These are phyloP conservation scores for Hirtodrosophila histrioides DNA, from an alignment of 2,888 invertebrate species.

Conservation along the genomic window DNA sequence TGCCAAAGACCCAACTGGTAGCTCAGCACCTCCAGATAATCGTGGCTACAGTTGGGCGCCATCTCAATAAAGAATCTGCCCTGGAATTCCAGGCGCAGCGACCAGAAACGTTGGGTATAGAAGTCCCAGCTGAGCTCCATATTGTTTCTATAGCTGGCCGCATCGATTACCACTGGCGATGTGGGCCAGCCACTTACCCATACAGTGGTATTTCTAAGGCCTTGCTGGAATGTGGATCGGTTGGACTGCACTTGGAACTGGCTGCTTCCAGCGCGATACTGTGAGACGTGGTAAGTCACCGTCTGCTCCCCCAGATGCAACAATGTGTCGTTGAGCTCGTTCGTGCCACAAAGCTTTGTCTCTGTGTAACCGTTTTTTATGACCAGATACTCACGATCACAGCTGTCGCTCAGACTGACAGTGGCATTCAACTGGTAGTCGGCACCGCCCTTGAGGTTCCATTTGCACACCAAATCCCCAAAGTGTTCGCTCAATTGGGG, in stretches of 20 bases:
- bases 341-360: slow-evolving; percentile 83
- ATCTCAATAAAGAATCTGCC: slow-evolving; percentile 91
- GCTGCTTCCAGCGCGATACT: slow-evolving; percentile 38
- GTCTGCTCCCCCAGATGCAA: slow-evolving; percentile 81
- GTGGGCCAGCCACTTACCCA: background rate
- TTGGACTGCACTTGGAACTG: slow-evolving; percentile 50
- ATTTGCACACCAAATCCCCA: slow-evolving; percentile 88
- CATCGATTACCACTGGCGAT: slow-evolving; percentile 47
- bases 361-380: slow-evolving; percentile 82
- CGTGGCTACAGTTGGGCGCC: slow-evolving; percentile 89
- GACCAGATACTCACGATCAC: slow-evolving; percentile 86
- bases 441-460: slow-evolving; percentile 85
- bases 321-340: slow-evolving; percentile 34
- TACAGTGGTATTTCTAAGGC: slow-evolving; percentile 88
- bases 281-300: slow-evolving; percentile 88
- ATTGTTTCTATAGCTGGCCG: slow-evolving; percentile 87
- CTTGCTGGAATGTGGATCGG: slow-evolving; percentile 54
- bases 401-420: slow-evolving; percentile 86
- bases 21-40: slow-evolving; percentile 89
- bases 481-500: slow-evolving; percentile 66
- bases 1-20: slow-evolving; percentile 85
- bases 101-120: slow-evolving; percentile 86
- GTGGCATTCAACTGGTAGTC: slow-evolving; percentile 84
- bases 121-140: slow-evolving; percentile 93
- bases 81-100: slow-evolving; percentile 88